Conservation (phyloP, 2,113 vertebrate genomes). For the Parotia lawesii region DNA sequence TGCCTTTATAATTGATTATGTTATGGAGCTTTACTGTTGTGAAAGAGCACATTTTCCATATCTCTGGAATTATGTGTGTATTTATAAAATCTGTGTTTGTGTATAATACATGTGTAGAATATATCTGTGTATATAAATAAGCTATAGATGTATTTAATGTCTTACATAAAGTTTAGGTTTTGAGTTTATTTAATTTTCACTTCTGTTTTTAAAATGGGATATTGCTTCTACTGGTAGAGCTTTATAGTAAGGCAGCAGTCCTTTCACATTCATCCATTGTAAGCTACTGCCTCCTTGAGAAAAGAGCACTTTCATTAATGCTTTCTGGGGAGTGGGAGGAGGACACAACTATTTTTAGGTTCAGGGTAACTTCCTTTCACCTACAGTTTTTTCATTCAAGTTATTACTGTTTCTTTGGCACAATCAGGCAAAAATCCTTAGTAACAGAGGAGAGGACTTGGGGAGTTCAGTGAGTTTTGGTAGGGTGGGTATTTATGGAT, state of each 20-base stretch:
- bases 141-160: not conserved
- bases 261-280: not conserved
- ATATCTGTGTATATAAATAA: not conserved
- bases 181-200: not conserved
- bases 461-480: not conserved
- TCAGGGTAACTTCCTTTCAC: constrained; percentile 51
- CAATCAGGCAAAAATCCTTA: not conserved
- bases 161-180: not conserved
- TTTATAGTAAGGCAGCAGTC: not conserved
- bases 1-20: not conserved
- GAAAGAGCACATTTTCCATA: not conserved
- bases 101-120: not conserved
- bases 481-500: not conserved
- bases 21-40: not conserved
- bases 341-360: constrained; percentile 45
- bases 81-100: not conserved
- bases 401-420: constrained; percentile 13
- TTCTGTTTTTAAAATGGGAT: not conserved
- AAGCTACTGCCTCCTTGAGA: not conserved
- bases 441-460: not conserved
- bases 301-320: constrained; percentile 29
- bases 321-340: constrained; percentile 57
- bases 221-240: not conserved
- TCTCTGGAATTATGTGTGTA: not conserved
- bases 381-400: constrained; percentile 44